Conservation (phyloP, 2,113 vertebrate species). For the Martes martes region DNA sequence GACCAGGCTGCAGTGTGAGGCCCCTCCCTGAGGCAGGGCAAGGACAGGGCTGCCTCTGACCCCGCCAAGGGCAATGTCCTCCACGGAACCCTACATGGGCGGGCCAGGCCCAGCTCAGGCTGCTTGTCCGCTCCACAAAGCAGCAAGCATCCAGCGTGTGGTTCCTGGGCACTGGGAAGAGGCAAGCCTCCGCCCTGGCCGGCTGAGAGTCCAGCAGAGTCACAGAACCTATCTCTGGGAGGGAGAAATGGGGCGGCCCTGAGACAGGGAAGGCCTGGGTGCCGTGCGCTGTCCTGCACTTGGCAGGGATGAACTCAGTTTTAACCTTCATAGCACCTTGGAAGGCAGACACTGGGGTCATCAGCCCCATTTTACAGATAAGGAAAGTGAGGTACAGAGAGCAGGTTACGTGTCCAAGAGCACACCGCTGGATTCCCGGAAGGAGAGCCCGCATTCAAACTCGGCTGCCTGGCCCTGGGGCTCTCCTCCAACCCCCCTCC, state of each 20-base stretch:
- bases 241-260: not conserved
- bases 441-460: too few species aligned
- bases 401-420: too few species aligned
- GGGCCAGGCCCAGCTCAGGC: not conserved
- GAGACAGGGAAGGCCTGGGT: fast-evolving
- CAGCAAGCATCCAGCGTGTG: not conserved
- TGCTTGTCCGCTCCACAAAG: not conserved
- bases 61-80: fast-evolving
- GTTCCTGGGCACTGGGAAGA: not conserved
- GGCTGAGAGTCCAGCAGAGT: not conserved
- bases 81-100: not conserved
- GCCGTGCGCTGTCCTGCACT: not conserved
- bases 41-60: not conserved
- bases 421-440: too few species aligned
- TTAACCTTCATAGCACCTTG: not conserved
- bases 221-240: not conserved
- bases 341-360: not conserved
- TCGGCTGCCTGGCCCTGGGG: not conserved
- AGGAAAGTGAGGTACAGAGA: not conserved
- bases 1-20: not conserved
- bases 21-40: not conserved
- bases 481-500: not conserved
- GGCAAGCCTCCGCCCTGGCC: not conserved
- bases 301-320: not conserved
- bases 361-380: not conserved